phyloP scores from a whole-genome alignment of 2,797 vertebrate genomes.

The Discoglossus pictus region DNA sequence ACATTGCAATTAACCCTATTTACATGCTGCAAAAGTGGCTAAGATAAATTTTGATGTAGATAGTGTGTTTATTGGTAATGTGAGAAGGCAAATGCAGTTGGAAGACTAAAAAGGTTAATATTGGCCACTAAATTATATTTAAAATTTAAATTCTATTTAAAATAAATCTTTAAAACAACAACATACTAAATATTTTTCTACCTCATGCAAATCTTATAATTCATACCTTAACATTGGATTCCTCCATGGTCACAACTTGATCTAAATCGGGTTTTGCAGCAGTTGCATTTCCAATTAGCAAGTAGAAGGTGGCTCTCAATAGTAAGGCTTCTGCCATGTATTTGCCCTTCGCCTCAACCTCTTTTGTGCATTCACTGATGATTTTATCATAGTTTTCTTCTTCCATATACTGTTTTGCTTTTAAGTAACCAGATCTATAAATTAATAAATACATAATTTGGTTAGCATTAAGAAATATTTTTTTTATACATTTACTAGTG shows the following conservation, averaged over 20 bases:
- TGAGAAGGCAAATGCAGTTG: too few species aligned
- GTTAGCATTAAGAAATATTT: too few species aligned
- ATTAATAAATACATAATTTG: conserved; percentile 55
- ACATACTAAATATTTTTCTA: background rate
- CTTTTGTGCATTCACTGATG: conserved; percentile 97
- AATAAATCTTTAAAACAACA: too few species aligned
- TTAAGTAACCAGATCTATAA: conserved; percentile 90
- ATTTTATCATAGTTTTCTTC: conserved; percentile 99
- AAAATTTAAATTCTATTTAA: too few species aligned
- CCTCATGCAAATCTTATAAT: too few species aligned
- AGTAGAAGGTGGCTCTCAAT: conserved; percentile 94
- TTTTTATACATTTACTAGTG: too few species aligned
- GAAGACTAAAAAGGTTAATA: too few species aligned
- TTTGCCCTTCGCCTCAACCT: conserved; percentile 88
- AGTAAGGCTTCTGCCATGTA: conserved; percentile 92
- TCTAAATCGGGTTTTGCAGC: conserved; percentile 94
- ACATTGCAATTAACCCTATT: too few species aligned
- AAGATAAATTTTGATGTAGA: too few species aligned
- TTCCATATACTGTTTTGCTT: conserved; percentile 98
- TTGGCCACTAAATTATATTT: too few species aligned
- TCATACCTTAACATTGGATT: conserved; percentile 91
- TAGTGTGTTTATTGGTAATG: too few species aligned
- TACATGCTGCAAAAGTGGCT: too few species aligned
- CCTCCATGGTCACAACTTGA: conserved; percentile 90
- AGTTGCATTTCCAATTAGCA: conserved; percentile 92